phyloP scores from a whole-genome alignment of 2,797 vertebrate species.

The Valencia hispanica region DNA sequence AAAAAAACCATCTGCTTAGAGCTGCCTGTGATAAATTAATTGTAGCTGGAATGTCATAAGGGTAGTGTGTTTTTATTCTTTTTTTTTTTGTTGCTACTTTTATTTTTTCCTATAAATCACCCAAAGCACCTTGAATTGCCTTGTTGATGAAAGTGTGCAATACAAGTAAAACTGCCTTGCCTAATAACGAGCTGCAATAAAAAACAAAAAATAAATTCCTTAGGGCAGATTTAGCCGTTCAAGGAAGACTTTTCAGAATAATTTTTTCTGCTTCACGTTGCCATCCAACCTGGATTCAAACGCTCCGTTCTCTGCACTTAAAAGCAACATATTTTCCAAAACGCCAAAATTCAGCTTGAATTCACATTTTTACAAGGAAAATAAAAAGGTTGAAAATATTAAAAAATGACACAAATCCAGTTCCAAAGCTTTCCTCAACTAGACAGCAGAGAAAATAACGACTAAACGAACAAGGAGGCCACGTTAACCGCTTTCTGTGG shows the following conservation, averaged over 20 bases:
- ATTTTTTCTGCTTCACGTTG: background rate
- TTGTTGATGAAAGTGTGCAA: too few relatives aligned
- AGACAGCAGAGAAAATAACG: constrained; percentile 61
- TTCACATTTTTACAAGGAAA: constrained; percentile 58
- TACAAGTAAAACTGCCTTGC: too few relatives aligned
- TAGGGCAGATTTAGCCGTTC: background rate
- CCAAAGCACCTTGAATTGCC: too few relatives aligned
- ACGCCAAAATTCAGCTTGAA: constrained; percentile 15
- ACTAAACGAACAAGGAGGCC: constrained; percentile 42
- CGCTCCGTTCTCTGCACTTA: background rate
- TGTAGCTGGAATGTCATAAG: too few relatives aligned
- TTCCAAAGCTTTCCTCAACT: constrained; percentile 49
- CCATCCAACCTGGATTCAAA: background rate
- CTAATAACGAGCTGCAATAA: background rate
- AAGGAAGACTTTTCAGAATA: background rate
- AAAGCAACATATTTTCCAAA: constrained; percentile 11
- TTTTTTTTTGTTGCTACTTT: too few relatives aligned
- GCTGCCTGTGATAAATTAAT: too few relatives aligned
- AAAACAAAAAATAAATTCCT: background rate
- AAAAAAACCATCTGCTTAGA: too few relatives aligned
- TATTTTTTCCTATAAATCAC: too few relatives aligned
- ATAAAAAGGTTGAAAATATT: constrained; percentile 19
- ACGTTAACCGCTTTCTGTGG: constrained; percentile 9
- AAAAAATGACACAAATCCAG: constrained; percentile 11
- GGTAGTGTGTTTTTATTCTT: too few relatives aligned